Percentiles rank a stretch among this genome's conserved stretches.
phyloP scores from a whole-genome alignment of 2,888 invertebrate genomes.

The Craniophora ligustri region DNA sequence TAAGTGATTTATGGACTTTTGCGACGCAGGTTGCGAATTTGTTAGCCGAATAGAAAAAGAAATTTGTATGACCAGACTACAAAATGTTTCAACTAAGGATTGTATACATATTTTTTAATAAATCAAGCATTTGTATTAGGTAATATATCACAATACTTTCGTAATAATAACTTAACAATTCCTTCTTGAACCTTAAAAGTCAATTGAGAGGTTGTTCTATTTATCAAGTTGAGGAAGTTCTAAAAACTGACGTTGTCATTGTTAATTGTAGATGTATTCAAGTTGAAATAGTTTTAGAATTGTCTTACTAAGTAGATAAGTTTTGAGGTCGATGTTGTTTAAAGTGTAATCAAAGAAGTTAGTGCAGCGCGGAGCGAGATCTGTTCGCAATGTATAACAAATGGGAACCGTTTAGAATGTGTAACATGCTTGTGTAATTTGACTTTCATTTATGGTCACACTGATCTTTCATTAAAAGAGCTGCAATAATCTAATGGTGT shows the following conservation, averaged over 20 bases:
- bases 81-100: too few species aligned
- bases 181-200: too few species aligned
- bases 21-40: too few species aligned
- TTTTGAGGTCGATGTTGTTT: conserved; percentile 37
- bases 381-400: conserved; percentile 35
- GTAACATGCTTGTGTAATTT: conserved; percentile 11
- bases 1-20: too few species aligned
- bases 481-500: too few species aligned
- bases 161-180: too few species aligned
- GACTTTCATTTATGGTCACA: conserved; percentile 21
- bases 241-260: conserved; percentile 39
- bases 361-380: conserved; percentile 4
- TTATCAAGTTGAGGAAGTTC: conserved; percentile 6
- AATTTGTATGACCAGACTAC: too few species aligned
- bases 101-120: too few species aligned
- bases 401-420: conserved; percentile 28
- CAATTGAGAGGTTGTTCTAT: not conserved
- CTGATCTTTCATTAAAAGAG: too few species aligned
- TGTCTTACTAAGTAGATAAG: conserved; percentile 39
- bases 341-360: conserved; percentile 46
- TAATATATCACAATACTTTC: too few species aligned
- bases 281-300: conserved; percentile 46
- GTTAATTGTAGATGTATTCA: conserved; percentile 42
- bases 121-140: too few species aligned
- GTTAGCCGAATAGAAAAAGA: too few species aligned